Base-by-base conservation (phyloP, 1,140 invertebrate species). In the Papilio aristodemus region DNA sequence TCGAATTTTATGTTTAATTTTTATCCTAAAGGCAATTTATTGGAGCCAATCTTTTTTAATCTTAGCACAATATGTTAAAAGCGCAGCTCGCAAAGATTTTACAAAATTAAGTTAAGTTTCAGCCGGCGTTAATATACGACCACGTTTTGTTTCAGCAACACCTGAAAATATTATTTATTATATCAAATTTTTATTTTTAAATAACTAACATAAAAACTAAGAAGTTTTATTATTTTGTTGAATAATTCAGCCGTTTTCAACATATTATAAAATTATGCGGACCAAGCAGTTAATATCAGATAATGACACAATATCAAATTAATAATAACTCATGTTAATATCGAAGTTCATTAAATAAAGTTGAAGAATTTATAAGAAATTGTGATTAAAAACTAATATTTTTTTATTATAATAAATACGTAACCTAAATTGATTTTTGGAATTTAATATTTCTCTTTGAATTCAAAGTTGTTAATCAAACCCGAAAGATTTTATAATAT, bases 61-160 rank as follows among this genome's bases (percentile, higher is more conserved):
- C 27, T 32, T n/a, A n/a, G 19, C 10, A 22, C 7, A 50, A 50
- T 50, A 25, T 50, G 19, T 50, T 22, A 50, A 50, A 4, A 46
- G 43, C 9, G 46, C 46, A 11, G 46, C 19, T 8, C 46, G 46
- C 46, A 22, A 22, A 17, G 17, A 50, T 50, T 50, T 50, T 50
- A 22, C 19, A 11, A 50, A 50, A 50, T 50, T 50, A 50, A 50
- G 14, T 22, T 11, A 43, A 50, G 19, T 50, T 25, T 25, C 46
- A 50, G 46, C 46, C 46, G 22, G 9, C 17, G 17, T 19, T 50
- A 50, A 50, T 50, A 50, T 50, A 50, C 46, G 17, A 17, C 46
- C 19, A 50, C 46, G 46, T 50, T 50, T 50, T 50, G 19, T 50
- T 50, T 50, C 19, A 22, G 17, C 19, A 50, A 50, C 46, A 50